Evolutionary conservation across 2,113 vertebrate genomes (phyloP), one percentile per base, ranked within the genome.

Genomic region (Pardalotus punctatus): DNA sequence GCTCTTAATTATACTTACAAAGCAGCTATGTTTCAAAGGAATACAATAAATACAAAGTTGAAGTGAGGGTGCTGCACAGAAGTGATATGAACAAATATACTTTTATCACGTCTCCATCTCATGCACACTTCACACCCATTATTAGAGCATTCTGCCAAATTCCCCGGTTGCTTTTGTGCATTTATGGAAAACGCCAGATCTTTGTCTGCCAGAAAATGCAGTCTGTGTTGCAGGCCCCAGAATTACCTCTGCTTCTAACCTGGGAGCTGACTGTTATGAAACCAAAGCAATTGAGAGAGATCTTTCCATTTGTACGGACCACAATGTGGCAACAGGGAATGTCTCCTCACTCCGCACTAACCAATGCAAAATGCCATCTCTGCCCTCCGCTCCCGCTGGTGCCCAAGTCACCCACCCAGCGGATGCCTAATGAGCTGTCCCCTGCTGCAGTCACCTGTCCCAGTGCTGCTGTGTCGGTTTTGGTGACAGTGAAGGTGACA

Each of bases 1-100:
- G 51, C 95, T 97, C 94, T 97, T 97, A 98, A 98, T 98, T 98
- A 97, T 84, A 97, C 50, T 60, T 86, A 96, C 96, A 97, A 97
- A 98, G 86, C 93, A 97, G 96, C 95, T 95, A 87, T 85, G 88
- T 97, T 98, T 97, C 96, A 97, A 95, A 97, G 94, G 79, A 96
- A 96, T 64, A 97, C 95, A 97, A 97, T 95, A 97, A 97, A 97
- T 88, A 96, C 77, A 65, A 92, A 97, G 94, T 95, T 97, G 83
- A 96, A 96, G 64, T 60, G 88, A 95, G 72, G 51, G 50, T 86
- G 94, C 81, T 95, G 94, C 96, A 86, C 94, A 62, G 72, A 95
- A 96, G 60, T 88, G 69, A 97, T 92, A 95, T 8, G 43, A 94
- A 90, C 86, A 88, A 94, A 94, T 86, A 73, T 1, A 54, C 73